Evolutionary conservation across 2,797 vertebrate species (phyloP).

Genomic region (Pangasius djambal): DNA sequence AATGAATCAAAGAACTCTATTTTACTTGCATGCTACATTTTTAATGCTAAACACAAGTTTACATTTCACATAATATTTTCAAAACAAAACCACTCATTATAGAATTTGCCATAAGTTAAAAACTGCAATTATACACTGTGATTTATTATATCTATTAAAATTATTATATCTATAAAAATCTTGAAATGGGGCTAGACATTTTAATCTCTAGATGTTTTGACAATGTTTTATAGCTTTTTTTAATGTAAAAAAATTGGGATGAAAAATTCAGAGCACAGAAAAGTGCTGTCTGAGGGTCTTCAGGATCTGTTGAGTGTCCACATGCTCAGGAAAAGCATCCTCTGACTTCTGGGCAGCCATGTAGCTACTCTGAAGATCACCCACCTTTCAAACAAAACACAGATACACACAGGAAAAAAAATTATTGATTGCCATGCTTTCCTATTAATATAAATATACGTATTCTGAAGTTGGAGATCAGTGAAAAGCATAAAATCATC

Average conservation of each 20-base stretch:
- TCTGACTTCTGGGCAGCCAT: slow-evolving; percentile 87
- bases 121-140: background rate
- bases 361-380: slow-evolving; percentile 96
- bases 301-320: slow-evolving; percentile 91
- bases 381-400: slow-evolving; percentile 74
- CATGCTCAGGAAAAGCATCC: slow-evolving; percentile 89
- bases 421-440: background rate
- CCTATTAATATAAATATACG: background rate
- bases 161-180: background rate
- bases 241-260: background rate
- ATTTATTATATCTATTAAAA: background rate
- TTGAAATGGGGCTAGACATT: background rate
- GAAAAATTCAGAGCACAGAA: slow-evolving; percentile 78
- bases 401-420: background rate
- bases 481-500: background rate
- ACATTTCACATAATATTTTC: background rate
- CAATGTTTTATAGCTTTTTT: background rate
- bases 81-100: background rate
- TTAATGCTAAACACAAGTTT: slow-evolving; percentile 5
- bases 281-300: slow-evolving; percentile 90
- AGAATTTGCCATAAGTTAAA: background rate
- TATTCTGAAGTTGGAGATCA: too few species aligned
- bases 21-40: background rate
- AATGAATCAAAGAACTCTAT: background rate
- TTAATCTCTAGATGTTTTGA: background rate